Base-by-base conservation (phyloP, 2,113 vertebrate species). In the Ophthalmolycus amberensis region DNA sequence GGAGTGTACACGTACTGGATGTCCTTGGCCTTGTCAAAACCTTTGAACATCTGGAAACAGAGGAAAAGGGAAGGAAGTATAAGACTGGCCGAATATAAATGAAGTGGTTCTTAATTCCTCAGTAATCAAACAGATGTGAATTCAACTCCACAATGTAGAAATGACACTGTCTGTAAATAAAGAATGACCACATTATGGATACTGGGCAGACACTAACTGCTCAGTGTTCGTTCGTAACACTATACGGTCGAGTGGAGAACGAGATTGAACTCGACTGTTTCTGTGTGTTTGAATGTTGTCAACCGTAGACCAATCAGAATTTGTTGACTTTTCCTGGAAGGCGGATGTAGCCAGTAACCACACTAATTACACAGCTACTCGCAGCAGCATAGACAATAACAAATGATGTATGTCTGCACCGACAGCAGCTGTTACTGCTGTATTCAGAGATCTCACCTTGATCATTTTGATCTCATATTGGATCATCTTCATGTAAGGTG, bases 401-500 rank as follows among this genome's bases (percentile, higher is more conserved):
- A 40, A 25, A 9, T 11, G 0, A n/a, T 62, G 58, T 8, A 56
- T 25, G 14, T 69, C 52, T 80, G 58, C 8, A 22, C 3, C 75
- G 32, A 74, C 46, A 27, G 25, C 85, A 56, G 73, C 44, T 58
- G 50, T 60, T 62, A 42, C 52, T 4, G n/a, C 74, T 54, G 66
- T 34, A 42, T 40, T 71, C 52, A 20, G 63, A 46, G 59, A 58
- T 63, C 94, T 95, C 95, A 98, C 98, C 98, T 99, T 98, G 92
- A 97, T 97, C 95, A 97, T 95, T 95, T 99, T 97, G 94, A 99
- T 96, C 94, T 97, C 96, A 87, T 99, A 99, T 86, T 95, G 96
- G 93, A 98, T 96, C 96, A 96, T 94, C 95, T 97, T 97, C 94
- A 96, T 95, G 89, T 94, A 94, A 46, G 96, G 93, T 42, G 93